Percentiles rank a stretch among this genome's conserved stretches.
Evolutionary conservation across 2,113 vertebrate genomes (phyloP).

Genomic region (Phalacrocorax brasilianus): DNA sequence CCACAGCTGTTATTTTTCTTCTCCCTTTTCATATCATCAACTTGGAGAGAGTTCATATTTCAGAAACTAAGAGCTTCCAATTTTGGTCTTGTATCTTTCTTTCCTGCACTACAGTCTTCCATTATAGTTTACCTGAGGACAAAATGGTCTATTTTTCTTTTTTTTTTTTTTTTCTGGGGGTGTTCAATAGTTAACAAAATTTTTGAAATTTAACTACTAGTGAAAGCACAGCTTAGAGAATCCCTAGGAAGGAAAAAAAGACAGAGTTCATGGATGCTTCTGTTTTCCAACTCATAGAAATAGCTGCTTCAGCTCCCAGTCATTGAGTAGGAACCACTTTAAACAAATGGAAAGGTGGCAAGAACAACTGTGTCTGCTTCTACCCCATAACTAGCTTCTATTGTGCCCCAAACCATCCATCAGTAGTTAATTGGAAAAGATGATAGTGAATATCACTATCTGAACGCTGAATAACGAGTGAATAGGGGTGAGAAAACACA

Average conservation of each 20-base stretch:
- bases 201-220: not conserved
- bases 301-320: not conserved
- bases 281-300: not conserved
- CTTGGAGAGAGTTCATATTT: not conserved
- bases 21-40: not conserved
- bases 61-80: not conserved
- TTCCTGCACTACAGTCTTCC: not conserved
- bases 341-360: not conserved
- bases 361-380: not conserved
- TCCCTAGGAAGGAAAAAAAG: not conserved
- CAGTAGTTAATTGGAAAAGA: not conserved
- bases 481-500: not conserved
- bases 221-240: not conserved
- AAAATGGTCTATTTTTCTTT: not conserved
- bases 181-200: not conserved
- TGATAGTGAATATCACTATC: not conserved
- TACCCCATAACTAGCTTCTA: not conserved
- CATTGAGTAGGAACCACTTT: not conserved
- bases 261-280: not conserved
- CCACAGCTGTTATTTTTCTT: not conserved
- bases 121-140: not conserved
- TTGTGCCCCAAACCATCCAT: not conserved
- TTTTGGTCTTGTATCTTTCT: not conserved
- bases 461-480: not conserved
- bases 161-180: not conserved